These are phyloP conservation scores for Pomacea canaliculata DNA, from an alignment of 2,888 invertebrate genomes.

Conservation along the genomic window DNA sequence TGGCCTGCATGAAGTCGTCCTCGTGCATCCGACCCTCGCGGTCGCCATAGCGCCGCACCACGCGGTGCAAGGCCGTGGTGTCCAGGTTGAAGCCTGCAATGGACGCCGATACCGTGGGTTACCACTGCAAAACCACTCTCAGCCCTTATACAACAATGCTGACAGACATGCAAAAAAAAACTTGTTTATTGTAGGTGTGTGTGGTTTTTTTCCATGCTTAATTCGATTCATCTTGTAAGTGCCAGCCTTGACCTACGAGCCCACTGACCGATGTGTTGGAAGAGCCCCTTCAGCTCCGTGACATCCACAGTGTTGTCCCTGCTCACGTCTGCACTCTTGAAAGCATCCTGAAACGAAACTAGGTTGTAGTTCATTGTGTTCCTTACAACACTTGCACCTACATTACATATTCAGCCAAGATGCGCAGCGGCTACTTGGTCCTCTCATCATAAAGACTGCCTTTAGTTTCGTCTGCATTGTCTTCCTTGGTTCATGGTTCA, in stretches of 20 bases:
- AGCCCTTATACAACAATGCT: background rate
- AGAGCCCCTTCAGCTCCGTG: conserved; percentile 26
- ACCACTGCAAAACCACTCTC: background rate
- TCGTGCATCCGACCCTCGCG: conserved; percentile 30
- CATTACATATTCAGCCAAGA: too few relatives aligned
- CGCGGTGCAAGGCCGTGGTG: conserved; percentile 10
- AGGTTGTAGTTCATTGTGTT: too few relatives aligned
- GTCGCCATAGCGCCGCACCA: conserved; percentile 35
- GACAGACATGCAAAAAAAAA: too few relatives aligned
- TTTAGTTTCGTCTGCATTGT: too few relatives aligned
- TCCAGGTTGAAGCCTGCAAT: conserved; percentile 24
- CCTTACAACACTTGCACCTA: too few relatives aligned
- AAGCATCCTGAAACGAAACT: conserved; percentile 11
- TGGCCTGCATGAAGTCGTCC: conserved; percentile 37
- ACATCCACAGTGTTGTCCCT: conserved; percentile 24
- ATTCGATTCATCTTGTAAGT: too few relatives aligned
- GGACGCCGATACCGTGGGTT: background rate
- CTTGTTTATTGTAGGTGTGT: too few relatives aligned
- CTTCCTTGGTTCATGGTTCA: too few relatives aligned
- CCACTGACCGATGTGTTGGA: conserved; percentile 25
- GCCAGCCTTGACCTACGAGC: too few relatives aligned
- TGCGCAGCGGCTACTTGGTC: too few relatives aligned
- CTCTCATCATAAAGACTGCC: too few relatives aligned
- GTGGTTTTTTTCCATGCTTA: too few relatives aligned
- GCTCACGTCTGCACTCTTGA: conserved; percentile 19